Evolutionary conservation across 2,888 invertebrate genomes (phyloP), one percentile per base, ranked within the genome.

Genomic region (Netelia virgata): DNA sequence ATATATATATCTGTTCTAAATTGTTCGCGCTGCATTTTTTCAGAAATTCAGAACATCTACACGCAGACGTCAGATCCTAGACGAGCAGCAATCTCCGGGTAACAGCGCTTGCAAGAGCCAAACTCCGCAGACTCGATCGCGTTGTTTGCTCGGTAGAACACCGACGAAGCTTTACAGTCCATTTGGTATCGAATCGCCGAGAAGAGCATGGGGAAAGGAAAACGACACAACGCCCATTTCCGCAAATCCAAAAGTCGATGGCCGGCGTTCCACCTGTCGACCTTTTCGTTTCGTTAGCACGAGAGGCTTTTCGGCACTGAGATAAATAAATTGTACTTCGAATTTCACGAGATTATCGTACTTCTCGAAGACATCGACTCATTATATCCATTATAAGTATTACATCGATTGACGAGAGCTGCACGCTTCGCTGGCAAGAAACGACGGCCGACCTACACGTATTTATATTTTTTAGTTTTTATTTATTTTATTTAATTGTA

Each of bases 151-250:
- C 47, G 96, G 96, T 5, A 93, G 96, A 57, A 97, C 97, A 28
- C 97, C 97, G 0, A 96, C 96, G 0, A 96, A 96, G 92, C 90
- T 97, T 78, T 97, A 97, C 92, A 97, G 97, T 88, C 97, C 97
- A 0, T 97, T 97, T 90, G 96, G 96, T 6, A 96, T 97, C 55
- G 97, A 97, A 89, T 96, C 96, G 1, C 97, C 97, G 0, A 95
- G 94, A 84, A 94, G 93, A 11, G 90, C 91, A 1, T 93, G 94
- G 94, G 95, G 94, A 93, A 92, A 92, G 55, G 95, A 95, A 0
- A 95, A 95, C 88, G 95, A 95, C 92, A 94, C 94, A 10, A 94
- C 94, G 57, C 94, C 93, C 75, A 66, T 86, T 41, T 89, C 88
- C 1, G 68, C 66, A 5, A 83, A 89, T 9, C 5, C 75, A 2